Base-by-base conservation (phyloP, 2,888 invertebrate genomes). In the Embidobia sp. region DNA sequence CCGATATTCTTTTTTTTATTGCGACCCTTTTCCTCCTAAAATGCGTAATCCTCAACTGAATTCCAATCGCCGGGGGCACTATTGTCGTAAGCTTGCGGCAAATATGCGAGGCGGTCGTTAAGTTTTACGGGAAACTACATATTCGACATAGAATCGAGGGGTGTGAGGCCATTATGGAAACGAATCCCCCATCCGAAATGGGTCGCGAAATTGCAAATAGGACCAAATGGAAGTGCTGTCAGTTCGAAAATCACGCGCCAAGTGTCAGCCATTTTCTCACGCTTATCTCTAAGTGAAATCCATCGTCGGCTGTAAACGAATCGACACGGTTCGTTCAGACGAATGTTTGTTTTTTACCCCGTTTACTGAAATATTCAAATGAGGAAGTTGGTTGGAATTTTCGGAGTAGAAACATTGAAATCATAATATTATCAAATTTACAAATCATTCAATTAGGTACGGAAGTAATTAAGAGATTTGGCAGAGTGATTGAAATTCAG, bases 71-170 rank as follows among this genome's bases (percentile, higher is more conserved):
- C 16, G 42, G 33, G 27, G 42, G 22, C 26, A 35, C 49, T 11
- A 53, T 64, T 64, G 33, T 53, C 53, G 44, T 44, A 10, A 64
- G 53, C 48, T 72, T 46, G 37, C 72, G 64, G 55, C 37, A 48
- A 55, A 64, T 57, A 63, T 55, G 72, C 40, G 61, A 70, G 29
- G 42, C 27, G 29, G 59, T 66, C 70, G 74, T 75, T 75, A 75
- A 70, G 74, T 74, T 78, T 75, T 70, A 78, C 59, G 51, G 66
- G 59, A 69, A 70, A 49, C 55, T 66, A 44, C 74, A 75, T 64
- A 78, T 69, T 75, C 64, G 74, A 69, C 51, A 29, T 26, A 31
- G 46, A 42, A 66, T 72, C 61, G 77, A 66, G 26, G 53, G 63
- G 51, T 64, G 66, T 66, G 51, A 51, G 37, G 59, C 51, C 51